Conservation (phyloP, 2,888 invertebrate genomes). For the Ceraclea dissimilis region DNA sequence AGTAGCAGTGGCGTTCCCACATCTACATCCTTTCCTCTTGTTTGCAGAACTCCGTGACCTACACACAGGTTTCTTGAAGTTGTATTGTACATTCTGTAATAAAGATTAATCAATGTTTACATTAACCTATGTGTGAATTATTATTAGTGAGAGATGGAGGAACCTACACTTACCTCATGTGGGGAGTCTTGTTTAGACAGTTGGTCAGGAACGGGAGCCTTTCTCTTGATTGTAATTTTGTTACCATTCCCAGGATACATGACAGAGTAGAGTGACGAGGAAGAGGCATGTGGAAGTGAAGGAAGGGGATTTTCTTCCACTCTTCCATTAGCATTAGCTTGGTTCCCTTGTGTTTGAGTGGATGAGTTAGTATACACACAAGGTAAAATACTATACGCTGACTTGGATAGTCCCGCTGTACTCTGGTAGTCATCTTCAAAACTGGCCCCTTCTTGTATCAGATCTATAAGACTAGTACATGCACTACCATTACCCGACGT, state of each 20-base stretch:
- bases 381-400: constrained; percentile 65
- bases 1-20: constrained; percentile 83
- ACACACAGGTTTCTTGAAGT: constrained; percentile 46
- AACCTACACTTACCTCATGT: background rate
- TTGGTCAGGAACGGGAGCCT: constrained; percentile 37
- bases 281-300: constrained; percentile 44
- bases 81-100: constrained; percentile 29
- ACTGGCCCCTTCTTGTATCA: constrained; percentile 73
- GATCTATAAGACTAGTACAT: constrained; percentile 57
- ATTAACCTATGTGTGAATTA: constrained; percentile 13
- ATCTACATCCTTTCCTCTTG: constrained; percentile 74
- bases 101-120: constrained; percentile 31
- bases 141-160: too few species aligned
- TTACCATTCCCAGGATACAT: constrained; percentile 74
- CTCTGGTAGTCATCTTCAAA: constrained; percentile 71
- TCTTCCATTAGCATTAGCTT: background rate
- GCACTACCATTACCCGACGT: constrained; percentile 46
- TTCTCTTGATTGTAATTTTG: constrained; percentile 76
- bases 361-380: constrained; percentile 63
- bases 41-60: constrained; percentile 40
- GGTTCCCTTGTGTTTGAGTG: constrained; percentile 37
- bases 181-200: background rate
- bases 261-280: constrained; percentile 64
- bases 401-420: constrained; percentile 63
- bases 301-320: constrained; percentile 28